Conservation (phyloP, 1,140 invertebrate species). For the Nylanderia fulva region DNA sequence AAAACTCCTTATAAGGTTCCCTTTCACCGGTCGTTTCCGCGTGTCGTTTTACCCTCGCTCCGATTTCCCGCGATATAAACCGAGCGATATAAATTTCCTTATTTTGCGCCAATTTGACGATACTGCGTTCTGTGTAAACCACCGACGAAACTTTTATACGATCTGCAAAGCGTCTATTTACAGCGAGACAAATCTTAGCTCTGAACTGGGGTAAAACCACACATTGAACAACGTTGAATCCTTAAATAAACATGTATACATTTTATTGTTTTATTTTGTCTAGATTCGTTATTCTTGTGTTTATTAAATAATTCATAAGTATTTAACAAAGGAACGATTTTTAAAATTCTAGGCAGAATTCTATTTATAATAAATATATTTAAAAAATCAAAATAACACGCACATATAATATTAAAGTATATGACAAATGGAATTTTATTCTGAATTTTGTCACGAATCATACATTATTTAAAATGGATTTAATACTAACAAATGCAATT, state of each 20-base stretch:
- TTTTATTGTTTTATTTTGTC: background rate
- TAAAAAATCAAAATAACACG: too few relatives aligned
- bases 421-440: too few relatives aligned
- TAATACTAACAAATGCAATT: slow-evolving; percentile 6
- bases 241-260: slow-evolving; percentile 24
- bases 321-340: too few relatives aligned
- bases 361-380: too few relatives aligned
- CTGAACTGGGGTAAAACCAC: background rate
- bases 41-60: slow-evolving; percentile 75
- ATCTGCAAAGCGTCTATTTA: slow-evolving; percentile 41
- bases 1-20: slow-evolving; percentile 76
- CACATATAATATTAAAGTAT: too few relatives aligned
- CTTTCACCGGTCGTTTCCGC: slow-evolving; percentile 69
- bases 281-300: background rate
- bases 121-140: slow-evolving; percentile 25
- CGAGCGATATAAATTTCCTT: slow-evolving; percentile 56
- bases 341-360: too few relatives aligned
- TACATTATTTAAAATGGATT: background rate
- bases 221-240: background rate
- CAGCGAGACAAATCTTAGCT: slow-evolving; percentile 19
- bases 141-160: slow-evolving; percentile 36
- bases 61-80: slow-evolving; percentile 73
- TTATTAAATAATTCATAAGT: too few relatives aligned
- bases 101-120: slow-evolving; percentile 45
- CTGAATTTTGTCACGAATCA: too few relatives aligned